A percentile compares a stretch with the other conserved stretches of the same genome.
These are phyloP conservation scores for Mimachlamys varia DNA, from an alignment of 2,888 invertebrate species.

Conservation along the genomic window DNA sequence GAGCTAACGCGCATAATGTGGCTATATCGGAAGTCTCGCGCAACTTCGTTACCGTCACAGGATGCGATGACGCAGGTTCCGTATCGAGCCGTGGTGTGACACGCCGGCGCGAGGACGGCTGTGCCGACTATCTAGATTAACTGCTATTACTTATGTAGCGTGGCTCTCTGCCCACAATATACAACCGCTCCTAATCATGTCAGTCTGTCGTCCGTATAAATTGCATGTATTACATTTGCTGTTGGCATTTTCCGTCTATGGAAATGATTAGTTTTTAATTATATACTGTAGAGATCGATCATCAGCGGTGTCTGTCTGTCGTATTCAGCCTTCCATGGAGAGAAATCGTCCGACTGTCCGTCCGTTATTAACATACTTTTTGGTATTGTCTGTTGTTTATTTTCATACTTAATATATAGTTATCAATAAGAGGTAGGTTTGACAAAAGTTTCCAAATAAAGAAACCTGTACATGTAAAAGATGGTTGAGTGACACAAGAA, in stretches of 20 bases:
- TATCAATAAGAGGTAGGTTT: too few species aligned
- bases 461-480: too few species aligned
- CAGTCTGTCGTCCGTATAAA: slow-evolving; percentile 1
- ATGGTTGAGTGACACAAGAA: too few species aligned
- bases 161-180: not conserved
- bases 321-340: not conserved
- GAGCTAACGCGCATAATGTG: slow-evolving; percentile 1
- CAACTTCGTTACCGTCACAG: slow-evolving; percentile 28
- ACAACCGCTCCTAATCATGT: not conserved
- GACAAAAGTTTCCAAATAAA: too few species aligned
- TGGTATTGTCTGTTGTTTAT: too few species aligned
- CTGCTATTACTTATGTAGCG: not conserved
- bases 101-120: not conserved
- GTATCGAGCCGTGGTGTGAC: slow-evolving; percentile 17
- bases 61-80: slow-evolving; percentile 18
- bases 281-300: too few species aligned
- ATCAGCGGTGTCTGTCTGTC: not conserved
- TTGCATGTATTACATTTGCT: not conserved
- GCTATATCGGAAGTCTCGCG: slow-evolving; percentile 1
- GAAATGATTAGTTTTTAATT: not conserved
- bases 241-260: too few species aligned
- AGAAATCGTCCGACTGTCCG: too few species aligned
- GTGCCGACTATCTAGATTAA: not conserved
- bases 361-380: too few species aligned
- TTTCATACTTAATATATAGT: too few species aligned